Evolutionary conservation across 92 coral and sea anemone genomes (phyloP).

Genomic region (Phenganax stokvisi): DNA sequence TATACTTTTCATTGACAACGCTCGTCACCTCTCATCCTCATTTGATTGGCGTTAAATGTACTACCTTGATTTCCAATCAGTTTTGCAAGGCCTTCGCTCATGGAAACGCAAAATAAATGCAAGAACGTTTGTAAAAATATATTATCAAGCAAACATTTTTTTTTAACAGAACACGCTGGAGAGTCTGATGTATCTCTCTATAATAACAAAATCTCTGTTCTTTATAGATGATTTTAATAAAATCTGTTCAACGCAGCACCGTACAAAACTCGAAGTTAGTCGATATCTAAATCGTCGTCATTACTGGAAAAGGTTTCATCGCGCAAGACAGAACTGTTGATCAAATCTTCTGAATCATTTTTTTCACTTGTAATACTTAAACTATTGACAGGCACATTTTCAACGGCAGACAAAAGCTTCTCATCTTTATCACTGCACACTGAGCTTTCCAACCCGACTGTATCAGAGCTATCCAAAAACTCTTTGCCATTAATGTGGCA

Average conservation of each 20-base stretch:
- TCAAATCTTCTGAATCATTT: background rate
- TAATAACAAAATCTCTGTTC: background rate
- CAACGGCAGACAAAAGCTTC: background rate
- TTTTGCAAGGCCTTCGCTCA: too few species aligned
- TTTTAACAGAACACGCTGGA: background rate
- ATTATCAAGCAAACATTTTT: too few species aligned
- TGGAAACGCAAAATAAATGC: too few species aligned
- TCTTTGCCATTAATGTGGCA: too few species aligned
- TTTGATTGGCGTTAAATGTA: too few species aligned
- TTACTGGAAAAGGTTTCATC: background rate
- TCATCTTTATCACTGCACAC: background rate
- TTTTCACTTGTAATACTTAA: background rate
- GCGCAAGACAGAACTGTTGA: background rate
- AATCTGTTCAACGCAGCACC: background rate
- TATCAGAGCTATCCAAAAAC: too few species aligned
- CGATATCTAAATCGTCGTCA: slow-evolving; percentile 1
- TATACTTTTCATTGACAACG: too few species aligned
- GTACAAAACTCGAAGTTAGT: background rate
- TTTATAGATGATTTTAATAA: background rate
- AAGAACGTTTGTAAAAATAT: too few species aligned
- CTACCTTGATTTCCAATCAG: too few species aligned
- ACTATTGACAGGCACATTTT: background rate
- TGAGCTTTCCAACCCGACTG: too few species aligned
- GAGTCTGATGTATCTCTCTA: background rate
- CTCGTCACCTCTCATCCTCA: too few species aligned